Conservation (phyloP, 2,888 invertebrate species). For the Trisateles emortualis region DNA sequence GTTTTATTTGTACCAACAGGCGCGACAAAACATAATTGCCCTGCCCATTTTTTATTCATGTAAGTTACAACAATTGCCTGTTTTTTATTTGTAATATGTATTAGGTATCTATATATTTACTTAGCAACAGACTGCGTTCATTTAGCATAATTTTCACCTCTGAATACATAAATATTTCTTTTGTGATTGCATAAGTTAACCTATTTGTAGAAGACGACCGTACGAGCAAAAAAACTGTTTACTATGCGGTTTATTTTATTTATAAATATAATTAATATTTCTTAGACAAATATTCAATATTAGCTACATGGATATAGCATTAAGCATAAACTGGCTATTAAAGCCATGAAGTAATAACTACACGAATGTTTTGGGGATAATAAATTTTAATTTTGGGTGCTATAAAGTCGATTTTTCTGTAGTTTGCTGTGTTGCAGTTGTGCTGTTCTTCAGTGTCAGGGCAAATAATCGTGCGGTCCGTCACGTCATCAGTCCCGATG, state of each 20-base stretch:
- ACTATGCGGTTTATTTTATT: background rate
- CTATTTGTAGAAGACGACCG: background rate
- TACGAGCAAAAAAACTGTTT: background rate
- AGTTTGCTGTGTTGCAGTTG: background rate
- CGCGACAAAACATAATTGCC: too few relatives aligned
- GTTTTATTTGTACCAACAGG: too few relatives aligned
- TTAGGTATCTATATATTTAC: background rate
- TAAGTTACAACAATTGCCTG: too few relatives aligned
- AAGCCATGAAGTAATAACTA: background rate
- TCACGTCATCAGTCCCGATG: conserved; percentile 27
- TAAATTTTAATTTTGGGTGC: background rate
- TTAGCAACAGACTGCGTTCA: background rate
- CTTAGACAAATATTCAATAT: conserved; percentile 8
- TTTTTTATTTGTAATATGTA: too few relatives aligned
- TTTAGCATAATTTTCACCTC: background rate
- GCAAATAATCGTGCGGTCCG: conserved; percentile 26
- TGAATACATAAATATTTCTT: background rate
- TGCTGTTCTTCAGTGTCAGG: background rate
- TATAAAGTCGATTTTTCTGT: background rate
- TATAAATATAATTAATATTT: conserved; percentile 5
- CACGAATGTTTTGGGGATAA: background rate
- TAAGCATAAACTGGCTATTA: conserved; percentile 1
- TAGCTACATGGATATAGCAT: conserved; percentile 11
- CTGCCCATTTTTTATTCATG: too few relatives aligned
- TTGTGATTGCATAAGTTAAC: background rate